phyloP scores from a whole-genome alignment of 1,140 invertebrate species.

The Pristionchus pacificus region DNA sequence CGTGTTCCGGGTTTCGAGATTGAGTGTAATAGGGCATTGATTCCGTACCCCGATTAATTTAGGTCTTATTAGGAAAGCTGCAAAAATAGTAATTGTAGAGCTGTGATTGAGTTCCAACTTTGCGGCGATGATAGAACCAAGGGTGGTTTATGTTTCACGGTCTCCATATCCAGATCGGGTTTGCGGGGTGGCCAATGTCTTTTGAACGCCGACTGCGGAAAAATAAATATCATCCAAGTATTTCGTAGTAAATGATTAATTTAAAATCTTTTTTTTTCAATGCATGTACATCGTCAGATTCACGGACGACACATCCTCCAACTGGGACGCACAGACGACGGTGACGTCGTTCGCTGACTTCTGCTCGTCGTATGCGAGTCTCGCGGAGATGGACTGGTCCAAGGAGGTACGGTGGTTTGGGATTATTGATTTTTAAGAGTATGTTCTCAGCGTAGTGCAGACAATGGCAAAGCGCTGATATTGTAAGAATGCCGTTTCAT shows the following conservation, averaged over 20 bases:
- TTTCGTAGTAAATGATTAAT: not conserved
- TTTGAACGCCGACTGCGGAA: slow-evolving; percentile 6
- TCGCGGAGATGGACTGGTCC: slow-evolving; percentile 15
- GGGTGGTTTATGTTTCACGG: too few relatives aligned
- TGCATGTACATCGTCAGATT: not conserved
- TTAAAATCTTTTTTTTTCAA: not conserved
- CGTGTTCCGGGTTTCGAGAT: too few relatives aligned
- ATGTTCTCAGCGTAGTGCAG: not conserved
- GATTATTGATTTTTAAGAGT: not conserved
- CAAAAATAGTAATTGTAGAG: too few relatives aligned
- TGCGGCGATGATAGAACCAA: too few relatives aligned
- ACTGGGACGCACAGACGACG: slow-evolving; percentile 16
- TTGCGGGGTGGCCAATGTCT: too few relatives aligned
- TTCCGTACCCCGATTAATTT: too few relatives aligned
- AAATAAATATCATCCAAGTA: not conserved
- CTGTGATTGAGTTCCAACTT: too few relatives aligned
- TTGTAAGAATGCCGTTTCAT: too few relatives aligned
- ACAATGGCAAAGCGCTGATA: not conserved
- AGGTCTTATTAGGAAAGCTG: too few relatives aligned
- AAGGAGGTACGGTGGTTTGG: slow-evolving; percentile 4
- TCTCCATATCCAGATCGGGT: too few relatives aligned
- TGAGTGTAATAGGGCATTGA: too few relatives aligned
- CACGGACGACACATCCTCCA: slow-evolving; percentile 5
- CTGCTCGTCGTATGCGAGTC: slow-evolving; percentile 15
- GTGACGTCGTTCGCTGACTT: slow-evolving; percentile 7